Base-by-base conservation (phyloP, 2,888 invertebrate genomes). In the Aleiodes testaceus region DNA sequence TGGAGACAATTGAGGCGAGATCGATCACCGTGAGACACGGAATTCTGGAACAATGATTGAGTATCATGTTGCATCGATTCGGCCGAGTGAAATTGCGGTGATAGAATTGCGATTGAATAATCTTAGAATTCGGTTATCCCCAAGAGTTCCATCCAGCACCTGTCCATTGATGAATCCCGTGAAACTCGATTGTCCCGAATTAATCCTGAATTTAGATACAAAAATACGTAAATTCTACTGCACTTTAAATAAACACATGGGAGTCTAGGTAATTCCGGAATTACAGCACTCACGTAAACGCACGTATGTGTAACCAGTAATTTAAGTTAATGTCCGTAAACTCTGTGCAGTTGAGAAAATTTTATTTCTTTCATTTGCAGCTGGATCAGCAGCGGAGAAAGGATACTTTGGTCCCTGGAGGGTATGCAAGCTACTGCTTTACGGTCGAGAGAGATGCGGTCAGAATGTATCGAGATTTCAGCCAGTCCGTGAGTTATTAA, bases 401-500 rank as follows among this genome's bases (percentile, higher is more conserved):
- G 96, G 96, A 55, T 95, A 96, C 88, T 96, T 95, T 84, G 95
- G 96, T 74, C 95, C 95, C 83, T 96, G 96, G 93, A 92, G 92
- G 82, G 92, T 94, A 72, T 96, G 96, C 91, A 95, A 95, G 88
- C 91, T 92, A 82, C 89, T 95, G 79, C 89, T 93, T 11, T 95
- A 95, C 89, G 93, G 94, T 88, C 90, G 95, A 79, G 95, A 95
- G 88, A 92, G 94, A 89, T 96, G 96, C 82, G 95, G 95, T 74
- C 90, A 91, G 79, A 92, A 92, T 74, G 91, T 92, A 72, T 93
- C 95, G 77, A 92, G 94, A 88, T 95, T 96, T 89, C 91, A 92
- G 80, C 92, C 95, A 73, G 92, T 92, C 78, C 90, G 95, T 95
- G 88, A 93, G 93, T 91, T 72, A 68, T 73, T 71, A 30, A 52